Evolutionary conservation across 1,140 invertebrate genomes (phyloP).

Genomic region (Leptonema lineaticorne): DNA sequence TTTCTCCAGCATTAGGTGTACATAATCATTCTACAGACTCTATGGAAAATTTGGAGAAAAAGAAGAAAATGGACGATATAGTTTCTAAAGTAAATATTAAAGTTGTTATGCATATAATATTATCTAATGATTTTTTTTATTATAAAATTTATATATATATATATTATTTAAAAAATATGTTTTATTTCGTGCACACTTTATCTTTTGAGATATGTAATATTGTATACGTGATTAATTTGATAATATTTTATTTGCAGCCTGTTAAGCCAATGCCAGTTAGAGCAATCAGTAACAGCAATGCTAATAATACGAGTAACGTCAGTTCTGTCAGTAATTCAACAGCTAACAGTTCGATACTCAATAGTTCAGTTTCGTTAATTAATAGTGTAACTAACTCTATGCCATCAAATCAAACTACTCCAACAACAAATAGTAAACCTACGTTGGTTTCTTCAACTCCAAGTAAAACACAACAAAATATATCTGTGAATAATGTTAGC

Average conservation of each 20-base stretch:
- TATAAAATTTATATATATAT: background rate
- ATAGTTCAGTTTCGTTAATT: constrained; percentile 25
- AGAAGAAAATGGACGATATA: constrained; percentile 63
- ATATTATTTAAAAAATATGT: constrained; percentile 4
- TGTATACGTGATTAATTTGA: background rate
- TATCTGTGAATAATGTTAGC: constrained; percentile 16
- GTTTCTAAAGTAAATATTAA: constrained; percentile 47
- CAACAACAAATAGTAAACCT: constrained; percentile 12
- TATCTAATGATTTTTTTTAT: background rate
- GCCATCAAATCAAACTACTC: constrained; percentile 22
- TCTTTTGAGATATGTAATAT: background rate
- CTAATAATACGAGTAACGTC: constrained; percentile 43
- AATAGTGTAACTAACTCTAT: constrained; percentile 21
- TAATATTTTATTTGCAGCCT: constrained; percentile 50
- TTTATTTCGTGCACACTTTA: background rate
- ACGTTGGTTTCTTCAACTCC: constrained; percentile 40
- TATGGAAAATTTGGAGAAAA: constrained; percentile 71
- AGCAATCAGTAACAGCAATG: constrained; percentile 54
- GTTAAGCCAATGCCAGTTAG: constrained; percentile 74
- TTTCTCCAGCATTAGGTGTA: constrained; percentile 60
- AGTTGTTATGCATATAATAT: background rate
- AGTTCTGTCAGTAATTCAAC: constrained; percentile 27
- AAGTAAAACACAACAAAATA: constrained; percentile 32
- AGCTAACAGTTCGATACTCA: constrained; percentile 30
- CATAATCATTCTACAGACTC: constrained; percentile 77